Percentiles rank a stretch among this genome's conserved stretches.
Conservation (phyloP, 1,140 invertebrate genomes). For the Leguminivora glycinivorella region DNA sequence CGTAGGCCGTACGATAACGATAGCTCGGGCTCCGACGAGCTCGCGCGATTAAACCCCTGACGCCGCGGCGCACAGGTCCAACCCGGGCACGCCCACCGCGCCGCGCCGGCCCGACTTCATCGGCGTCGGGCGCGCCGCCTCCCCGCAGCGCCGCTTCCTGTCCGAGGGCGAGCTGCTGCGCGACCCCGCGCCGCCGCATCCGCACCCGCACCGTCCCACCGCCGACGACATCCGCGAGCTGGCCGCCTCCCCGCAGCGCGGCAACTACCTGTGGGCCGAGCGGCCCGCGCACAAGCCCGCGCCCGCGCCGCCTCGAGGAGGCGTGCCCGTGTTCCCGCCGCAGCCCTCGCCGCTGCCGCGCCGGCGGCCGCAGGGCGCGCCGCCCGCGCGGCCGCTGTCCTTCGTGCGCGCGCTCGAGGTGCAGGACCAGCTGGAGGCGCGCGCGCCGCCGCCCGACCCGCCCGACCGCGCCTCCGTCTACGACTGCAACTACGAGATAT, state of each 20-base stretch:
- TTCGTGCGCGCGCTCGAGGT: slow-evolving; percentile 95
- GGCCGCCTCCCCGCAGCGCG: slow-evolving; percentile 90
- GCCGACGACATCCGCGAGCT: slow-evolving; percentile 87
- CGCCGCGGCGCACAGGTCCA: slow-evolving; percentile 84
- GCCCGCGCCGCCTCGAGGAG: slow-evolving; percentile 56
- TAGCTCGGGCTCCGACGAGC: slow-evolving; percentile 74
- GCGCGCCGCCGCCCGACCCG: slow-evolving; percentile 81
- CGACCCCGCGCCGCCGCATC: slow-evolving; percentile 80
- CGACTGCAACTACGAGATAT: slow-evolving; percentile 98
- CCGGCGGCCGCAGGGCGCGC: slow-evolving; percentile 84
- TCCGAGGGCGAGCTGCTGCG: slow-evolving; percentile 91
- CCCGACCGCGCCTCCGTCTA: slow-evolving; percentile 93
- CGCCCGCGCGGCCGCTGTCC: slow-evolving; percentile 90
- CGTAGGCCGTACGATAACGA: slow-evolving; percentile 77
- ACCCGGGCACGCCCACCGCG: slow-evolving; percentile 93
- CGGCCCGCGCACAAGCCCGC: slow-evolving; percentile 82
- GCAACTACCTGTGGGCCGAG: slow-evolving; percentile 92
- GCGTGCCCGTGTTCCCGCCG: slow-evolving; percentile 49
- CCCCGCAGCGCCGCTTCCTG: slow-evolving; percentile 89
- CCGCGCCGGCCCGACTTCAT: slow-evolving; percentile 91
- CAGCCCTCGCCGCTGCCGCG: slow-evolving; percentile 80
- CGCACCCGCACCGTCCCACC: slow-evolving; percentile 81
- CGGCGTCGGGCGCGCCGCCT: slow-evolving; percentile 79
- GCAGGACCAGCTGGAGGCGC: slow-evolving; percentile 88
- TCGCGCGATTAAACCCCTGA: slow-evolving; percentile 77